Evolutionary conservation across 1,140 invertebrate species (phyloP).

Genomic region (Drosophila pachea): DNA sequence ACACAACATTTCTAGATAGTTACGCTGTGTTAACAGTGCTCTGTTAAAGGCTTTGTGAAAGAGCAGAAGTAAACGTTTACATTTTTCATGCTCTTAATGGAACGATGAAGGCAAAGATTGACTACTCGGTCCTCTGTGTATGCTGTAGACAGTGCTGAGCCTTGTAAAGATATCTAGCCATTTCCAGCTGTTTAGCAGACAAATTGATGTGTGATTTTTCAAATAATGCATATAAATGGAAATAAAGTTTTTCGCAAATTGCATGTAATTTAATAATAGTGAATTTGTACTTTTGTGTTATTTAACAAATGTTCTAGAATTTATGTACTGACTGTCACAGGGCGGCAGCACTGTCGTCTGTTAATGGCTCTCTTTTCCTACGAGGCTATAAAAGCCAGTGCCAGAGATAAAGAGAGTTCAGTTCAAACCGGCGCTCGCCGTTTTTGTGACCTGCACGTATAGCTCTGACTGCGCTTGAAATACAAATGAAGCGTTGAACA

Average conservation of each 20-base stretch:
- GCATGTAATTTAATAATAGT: background rate
- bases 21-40: constrained; percentile 15
- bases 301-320: background rate
- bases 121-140: background rate
- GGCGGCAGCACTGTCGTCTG: constrained; percentile 9
- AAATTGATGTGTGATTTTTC: too few relatives aligned
- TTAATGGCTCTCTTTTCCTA: constrained; percentile 19
- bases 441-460: constrained; percentile 31
- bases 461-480: constrained; percentile 34
- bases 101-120: too few relatives aligned
- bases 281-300: background rate
- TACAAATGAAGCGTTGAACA: constrained; percentile 40
- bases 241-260: background rate
- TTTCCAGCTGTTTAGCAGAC: background rate
- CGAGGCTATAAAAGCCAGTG: constrained; percentile 40
- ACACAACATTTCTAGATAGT: constrained; percentile 14
- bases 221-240: too few relatives aligned
- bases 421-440: constrained; percentile 57
- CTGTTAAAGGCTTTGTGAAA: constrained; percentile 2
- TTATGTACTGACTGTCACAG: background rate
- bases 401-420: constrained; percentile 36
- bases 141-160: constrained; percentile 7
- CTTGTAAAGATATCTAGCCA: background rate
- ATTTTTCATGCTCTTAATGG: background rate
- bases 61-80: background rate